A percentile compares a stretch with the other conserved stretches of the same genome.
These are phyloP conservation scores for Arctopsyche grandis DNA, from an alignment of 1,140 invertebrate species.

Conservation along the genomic window DNA sequence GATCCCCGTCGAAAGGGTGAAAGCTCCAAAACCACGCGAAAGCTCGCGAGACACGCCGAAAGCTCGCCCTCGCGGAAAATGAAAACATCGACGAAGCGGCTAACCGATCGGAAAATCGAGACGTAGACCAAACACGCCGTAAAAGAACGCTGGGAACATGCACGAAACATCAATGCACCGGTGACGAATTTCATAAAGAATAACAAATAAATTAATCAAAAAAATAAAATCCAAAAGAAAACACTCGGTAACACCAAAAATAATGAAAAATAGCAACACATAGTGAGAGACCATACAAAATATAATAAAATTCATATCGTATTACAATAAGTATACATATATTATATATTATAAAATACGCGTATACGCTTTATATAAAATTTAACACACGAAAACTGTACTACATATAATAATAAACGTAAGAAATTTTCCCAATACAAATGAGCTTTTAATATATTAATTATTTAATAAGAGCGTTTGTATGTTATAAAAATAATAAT, in stretches of 20 bases:
- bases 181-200: constrained; percentile 25
- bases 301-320: background rate
- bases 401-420: background rate
- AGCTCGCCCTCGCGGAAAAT: background rate
- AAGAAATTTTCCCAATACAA: constrained; percentile 32
- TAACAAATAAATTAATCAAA: background rate
- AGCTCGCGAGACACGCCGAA: constrained; percentile 11
- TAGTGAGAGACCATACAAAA: constrained; percentile 7
- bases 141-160: background rate
- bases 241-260: background rate
- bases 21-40: background rate
- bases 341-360: background rate
- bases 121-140: background rate
- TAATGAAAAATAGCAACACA: constrained; percentile 28
- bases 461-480: background rate
- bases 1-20: constrained; percentile 8
- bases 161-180: background rate
- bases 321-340: background rate
- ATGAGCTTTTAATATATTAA: constrained; percentile 33
- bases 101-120: background rate
- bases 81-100: background rate
- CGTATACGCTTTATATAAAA: constrained; percentile 40
- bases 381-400: background rate
- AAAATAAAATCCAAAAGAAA: background rate
- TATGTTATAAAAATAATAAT: background rate